phyloP scores from a whole-genome alignment of 2,888 invertebrate genomes.

The Galerucella pusilla region DNA sequence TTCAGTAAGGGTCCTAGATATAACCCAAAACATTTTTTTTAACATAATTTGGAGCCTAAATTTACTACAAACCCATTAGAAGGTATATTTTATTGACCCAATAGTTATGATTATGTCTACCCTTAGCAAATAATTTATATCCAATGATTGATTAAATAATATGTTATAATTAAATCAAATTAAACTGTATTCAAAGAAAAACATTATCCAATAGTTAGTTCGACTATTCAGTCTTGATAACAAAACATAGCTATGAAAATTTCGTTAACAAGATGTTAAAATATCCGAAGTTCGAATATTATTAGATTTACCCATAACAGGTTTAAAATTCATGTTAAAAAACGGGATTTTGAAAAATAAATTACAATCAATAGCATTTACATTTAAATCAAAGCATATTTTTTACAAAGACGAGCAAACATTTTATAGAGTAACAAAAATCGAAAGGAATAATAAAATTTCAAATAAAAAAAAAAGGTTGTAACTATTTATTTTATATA shows the following conservation, averaged over 20 bases:
- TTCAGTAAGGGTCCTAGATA: too few species aligned
- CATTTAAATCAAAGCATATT: neutral
- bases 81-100: neutral
- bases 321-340: neutral
- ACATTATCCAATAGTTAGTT: neutral
- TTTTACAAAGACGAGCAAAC: too few species aligned
- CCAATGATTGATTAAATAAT: neutral
- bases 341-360: neutral
- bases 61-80: too few species aligned
- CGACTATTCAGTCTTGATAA: neutral
- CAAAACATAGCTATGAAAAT: constrained; percentile 5
- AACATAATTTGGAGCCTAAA: too few species aligned
- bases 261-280: neutral
- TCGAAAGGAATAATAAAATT: too few species aligned
- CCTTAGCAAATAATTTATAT: neutral
- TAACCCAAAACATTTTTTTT: too few species aligned
- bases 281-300: neutral
- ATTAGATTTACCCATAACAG: neutral
- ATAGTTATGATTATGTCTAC: neutral
- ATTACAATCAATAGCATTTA: constrained; percentile 1
- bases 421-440: too few species aligned
- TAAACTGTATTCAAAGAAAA: neutral
- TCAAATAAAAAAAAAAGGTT: too few species aligned
- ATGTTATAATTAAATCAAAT: constrained; percentile 5
- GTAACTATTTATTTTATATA: too few species aligned